Evolutionary conservation across 2,797 vertebrate species (phyloP), one percentile per base, ranked within the genome.

Genomic region (Cynodonichthys magdalenae): DNA sequence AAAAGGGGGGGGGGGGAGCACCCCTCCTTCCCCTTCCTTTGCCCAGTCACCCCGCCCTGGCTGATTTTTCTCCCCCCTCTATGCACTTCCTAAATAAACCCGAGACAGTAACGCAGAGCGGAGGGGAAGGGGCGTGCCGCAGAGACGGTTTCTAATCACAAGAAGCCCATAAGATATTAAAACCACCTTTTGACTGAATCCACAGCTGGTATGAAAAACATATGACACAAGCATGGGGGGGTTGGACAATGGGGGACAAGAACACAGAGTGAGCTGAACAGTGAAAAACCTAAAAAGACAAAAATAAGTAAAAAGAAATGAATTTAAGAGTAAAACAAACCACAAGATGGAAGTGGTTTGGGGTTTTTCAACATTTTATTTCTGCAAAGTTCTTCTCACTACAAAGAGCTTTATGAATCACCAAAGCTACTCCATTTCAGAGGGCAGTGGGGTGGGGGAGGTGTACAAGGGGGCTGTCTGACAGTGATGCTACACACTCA

Each of bases 11-110:
- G 5, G 69, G 68, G 79, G 65, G 46, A 48, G 53, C 18, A 62
- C 53, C 15, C 31, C 19, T 45, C 53, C 56, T 53, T 53, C 36
- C 59, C 69, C 50, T 76, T 71, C 71, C 83, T 79, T 68, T 68
- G 69, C 75, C 83, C 74, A 69, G 80, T 78, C 86, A 85, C 87
- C 84, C 90, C 84, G 54, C 86, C 91, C 89, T 67, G 69, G 71
- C 83, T 56, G 81, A 87, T 87, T 86, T 89, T 86, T 80, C 85
- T 87, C 86, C 81, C 86, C 86, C 74, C 76, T 74, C 84, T 79
- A 73, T 87, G 80, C 86, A 89, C 89, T 92, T 93, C 91, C 93
- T 88, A 93, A 93, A 93, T 89, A 91, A 92, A 93, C 85, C 89
- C 72, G 77, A 84, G 84, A 87, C 77, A 63, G 82, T 66, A 70